phyloP scores from a whole-genome alignment of 1,140 invertebrate genomes.

The Lepidurus packardi region DNA sequence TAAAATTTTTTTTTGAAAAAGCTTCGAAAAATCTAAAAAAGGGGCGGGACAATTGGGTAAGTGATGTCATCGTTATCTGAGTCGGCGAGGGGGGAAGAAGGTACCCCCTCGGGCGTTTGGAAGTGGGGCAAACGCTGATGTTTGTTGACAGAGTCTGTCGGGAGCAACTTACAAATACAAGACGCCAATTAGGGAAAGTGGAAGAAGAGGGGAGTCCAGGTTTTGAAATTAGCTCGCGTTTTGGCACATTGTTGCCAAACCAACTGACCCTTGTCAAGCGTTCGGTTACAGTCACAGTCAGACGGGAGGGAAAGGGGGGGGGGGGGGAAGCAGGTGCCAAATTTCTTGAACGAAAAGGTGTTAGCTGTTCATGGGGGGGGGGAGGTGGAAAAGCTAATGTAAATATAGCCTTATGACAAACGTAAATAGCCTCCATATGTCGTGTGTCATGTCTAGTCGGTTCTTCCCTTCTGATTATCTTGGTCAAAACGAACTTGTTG shows the following conservation, averaged over 20 bases:
- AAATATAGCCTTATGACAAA: neutral
- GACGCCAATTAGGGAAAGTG: neutral
- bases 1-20: too few relatives aligned
- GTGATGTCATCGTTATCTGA: neutral
- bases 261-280: slow-evolving; percentile 20
- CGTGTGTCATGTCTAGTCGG: too few relatives aligned
- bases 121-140: neutral
- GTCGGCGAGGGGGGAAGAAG: neutral
- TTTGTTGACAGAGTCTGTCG: slow-evolving; percentile 1
- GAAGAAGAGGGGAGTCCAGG: neutral
- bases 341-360: neutral
- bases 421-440: too few relatives aligned
- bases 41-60: too few relatives aligned
- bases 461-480: too few relatives aligned
- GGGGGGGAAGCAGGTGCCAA: neutral
- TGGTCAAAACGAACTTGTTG: too few relatives aligned
- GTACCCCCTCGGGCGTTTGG: neutral
- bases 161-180: slow-evolving; percentile 1
- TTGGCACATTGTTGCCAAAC: slow-evolving; percentile 9
- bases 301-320: too few relatives aligned
- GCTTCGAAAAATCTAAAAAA: too few relatives aligned
- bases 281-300: neutral
- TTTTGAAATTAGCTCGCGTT: neutral
- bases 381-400: neutral
- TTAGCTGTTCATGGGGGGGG: neutral